Evolutionary conservation across 2,888 invertebrate genomes (phyloP), one percentile per base, ranked within the genome.

Genomic region (Scaptomyza reducta): DNA sequence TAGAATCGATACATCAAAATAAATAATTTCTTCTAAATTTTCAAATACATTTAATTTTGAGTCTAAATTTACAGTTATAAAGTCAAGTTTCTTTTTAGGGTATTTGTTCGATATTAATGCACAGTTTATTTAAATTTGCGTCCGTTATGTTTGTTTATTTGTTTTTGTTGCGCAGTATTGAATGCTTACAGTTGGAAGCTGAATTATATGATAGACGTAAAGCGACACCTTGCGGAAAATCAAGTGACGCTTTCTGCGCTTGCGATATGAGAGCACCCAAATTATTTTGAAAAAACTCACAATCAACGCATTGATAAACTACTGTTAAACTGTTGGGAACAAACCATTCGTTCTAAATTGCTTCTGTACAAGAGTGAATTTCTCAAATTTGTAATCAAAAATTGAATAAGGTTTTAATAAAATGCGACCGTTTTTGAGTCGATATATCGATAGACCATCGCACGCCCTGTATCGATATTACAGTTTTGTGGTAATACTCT

Each of bases 131-230:
- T 13, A 47, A 31, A n/a, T 38, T 14, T 14, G 14, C 14, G 38
- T 14, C 6, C 1, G 0, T 35, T 10, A 10, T 9, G 13, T 18
- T 29, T 18, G 25, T 47, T 56, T 9, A 16, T 6, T 14, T 41
- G 18, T 33, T n/a, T 42, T 62, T 44, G 62, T 63, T 61, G 47
- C 41, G 25, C 40, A 47, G 47, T 61, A 46, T 60, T 60, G 5
- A 16, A n/a, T 60, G 27, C 42, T 49, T 13, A 18, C 22, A 22
- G 22, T 22, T 22, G 22, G 22, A 47, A 33, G 18, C 42, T 50
- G 50, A 3, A 42, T 22, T 25, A 10, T 44, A 42, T 50, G n/a
- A 2, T 0, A 6, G 11, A 3, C 6, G 10, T 22, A 10, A 4
- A 13, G 41, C 47, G 62, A 14, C 62, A 42, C 11, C 63, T 49